phyloP scores from a whole-genome alignment of 2,888 invertebrate genomes.

The Leptopterna dolabrata region DNA sequence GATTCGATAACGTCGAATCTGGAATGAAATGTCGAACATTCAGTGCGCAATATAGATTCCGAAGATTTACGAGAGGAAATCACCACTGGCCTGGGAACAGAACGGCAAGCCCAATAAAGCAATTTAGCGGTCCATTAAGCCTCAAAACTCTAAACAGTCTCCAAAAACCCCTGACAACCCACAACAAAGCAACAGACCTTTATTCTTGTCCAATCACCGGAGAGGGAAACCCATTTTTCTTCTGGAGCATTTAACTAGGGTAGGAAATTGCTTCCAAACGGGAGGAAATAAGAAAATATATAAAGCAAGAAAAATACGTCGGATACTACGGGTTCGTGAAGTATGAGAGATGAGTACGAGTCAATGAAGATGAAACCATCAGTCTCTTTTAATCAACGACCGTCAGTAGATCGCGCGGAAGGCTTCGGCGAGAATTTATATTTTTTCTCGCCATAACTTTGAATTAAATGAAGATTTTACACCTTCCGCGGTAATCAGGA shows the following conservation, averaged over 20 bases:
- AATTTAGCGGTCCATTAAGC: constrained; percentile 10
- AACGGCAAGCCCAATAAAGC: neutral
- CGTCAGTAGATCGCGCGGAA: neutral
- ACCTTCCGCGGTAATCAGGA: neutral
- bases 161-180: neutral
- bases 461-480: neutral
- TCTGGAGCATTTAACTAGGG: constrained; percentile 15
- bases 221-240: constrained; percentile 1
- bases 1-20: no score
- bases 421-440: neutral
- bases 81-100: neutral
- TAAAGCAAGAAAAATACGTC: neutral
- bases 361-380: neutral
- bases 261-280: neutral
- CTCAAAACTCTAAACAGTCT: neutral
- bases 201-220: constrained; percentile 12
- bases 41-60: neutral
- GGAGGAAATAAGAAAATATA: constrained; percentile 17
- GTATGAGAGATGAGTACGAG: neutral
- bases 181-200: neutral
- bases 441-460: neutral
- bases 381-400: constrained; percentile 12
- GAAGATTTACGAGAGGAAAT: neutral
- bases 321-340: neutral
- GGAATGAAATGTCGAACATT: no score